Percentiles rank a stretch among this genome's conserved stretches.
phyloP scores from a whole-genome alignment of 2,797 vertebrate species.

The Brachymystax lenok region DNA sequence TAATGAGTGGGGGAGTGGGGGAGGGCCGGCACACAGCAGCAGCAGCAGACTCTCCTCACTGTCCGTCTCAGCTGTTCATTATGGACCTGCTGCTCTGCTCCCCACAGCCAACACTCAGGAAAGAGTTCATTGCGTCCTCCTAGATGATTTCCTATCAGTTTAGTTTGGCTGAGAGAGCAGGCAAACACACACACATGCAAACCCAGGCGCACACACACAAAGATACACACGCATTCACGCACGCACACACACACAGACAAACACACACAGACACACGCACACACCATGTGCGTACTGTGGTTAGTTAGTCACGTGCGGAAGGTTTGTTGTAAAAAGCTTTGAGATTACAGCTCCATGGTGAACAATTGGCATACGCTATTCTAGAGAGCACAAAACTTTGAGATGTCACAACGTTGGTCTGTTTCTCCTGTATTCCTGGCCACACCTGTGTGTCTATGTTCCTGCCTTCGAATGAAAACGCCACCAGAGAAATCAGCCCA shows the following conservation, averaged over 20 bases:
- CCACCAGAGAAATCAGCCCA: background rate
- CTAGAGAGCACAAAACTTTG: background rate
- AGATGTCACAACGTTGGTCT: background rate
- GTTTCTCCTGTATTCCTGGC: conserved; percentile 5
- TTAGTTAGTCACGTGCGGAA: background rate
- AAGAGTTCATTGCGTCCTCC: conserved; percentile 18
- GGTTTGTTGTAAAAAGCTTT: too few relatives aligned
- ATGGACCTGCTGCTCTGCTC: background rate
- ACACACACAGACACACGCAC: background rate
- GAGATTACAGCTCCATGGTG: too few relatives aligned
- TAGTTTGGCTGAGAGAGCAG: background rate
- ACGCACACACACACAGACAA: background rate
- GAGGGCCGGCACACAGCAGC: background rate
- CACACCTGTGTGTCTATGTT: background rate
- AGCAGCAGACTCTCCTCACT: conserved; percentile 1
- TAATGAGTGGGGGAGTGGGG: conserved; percentile 8
- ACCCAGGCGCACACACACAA: background rate
- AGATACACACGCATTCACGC: background rate
- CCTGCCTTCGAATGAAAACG: background rate
- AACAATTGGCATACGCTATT: too few relatives aligned
- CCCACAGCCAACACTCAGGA: background rate
- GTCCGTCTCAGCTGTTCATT: conserved; percentile 17
- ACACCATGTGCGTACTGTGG: background rate
- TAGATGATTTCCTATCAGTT: conserved; percentile 1
- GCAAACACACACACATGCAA: background rate